phyloP scores from a whole-genome alignment of 2,797 vertebrate genomes.

The Argya squamiceps region DNA sequence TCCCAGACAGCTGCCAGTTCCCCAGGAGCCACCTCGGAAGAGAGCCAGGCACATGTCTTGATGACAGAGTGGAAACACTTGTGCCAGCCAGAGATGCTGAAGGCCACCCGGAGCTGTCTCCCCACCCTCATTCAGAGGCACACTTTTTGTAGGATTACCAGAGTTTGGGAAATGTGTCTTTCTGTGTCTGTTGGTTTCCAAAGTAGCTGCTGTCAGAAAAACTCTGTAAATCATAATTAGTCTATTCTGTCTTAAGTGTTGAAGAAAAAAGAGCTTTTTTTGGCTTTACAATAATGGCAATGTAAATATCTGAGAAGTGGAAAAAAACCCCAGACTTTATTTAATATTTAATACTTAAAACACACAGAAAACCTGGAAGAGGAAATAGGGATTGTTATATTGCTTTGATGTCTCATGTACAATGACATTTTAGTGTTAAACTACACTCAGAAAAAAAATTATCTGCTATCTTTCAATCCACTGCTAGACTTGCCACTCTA shows the following conservation, averaged over 20 bases:
- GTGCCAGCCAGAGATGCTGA: neutral
- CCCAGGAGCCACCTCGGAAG: neutral
- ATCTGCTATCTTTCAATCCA: neutral
- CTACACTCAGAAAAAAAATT: accelerated
- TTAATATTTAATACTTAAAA: neutral
- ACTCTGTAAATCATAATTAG: neutral
- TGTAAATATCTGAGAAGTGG: neutral
- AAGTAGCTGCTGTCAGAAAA: neutral
- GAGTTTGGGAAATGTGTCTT: neutral
- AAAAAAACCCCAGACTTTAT: neutral
- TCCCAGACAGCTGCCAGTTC: neutral
- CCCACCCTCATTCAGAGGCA: neutral
- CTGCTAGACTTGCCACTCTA: neutral
- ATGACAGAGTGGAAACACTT: neutral
- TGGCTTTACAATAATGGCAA: neutral
- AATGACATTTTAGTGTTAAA: neutral
- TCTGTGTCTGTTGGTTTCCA: neutral
- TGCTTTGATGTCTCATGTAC: neutral
- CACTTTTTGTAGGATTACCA: neutral
- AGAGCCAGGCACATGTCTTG: accelerated
- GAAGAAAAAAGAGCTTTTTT: neutral
- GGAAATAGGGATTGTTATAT: neutral
- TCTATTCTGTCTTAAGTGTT: neutral
- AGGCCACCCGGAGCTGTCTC: neutral
- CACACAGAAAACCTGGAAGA: neutral